Conservation (phyloP, 2,113 vertebrate genomes). For the Sula dactylatra region DNA sequence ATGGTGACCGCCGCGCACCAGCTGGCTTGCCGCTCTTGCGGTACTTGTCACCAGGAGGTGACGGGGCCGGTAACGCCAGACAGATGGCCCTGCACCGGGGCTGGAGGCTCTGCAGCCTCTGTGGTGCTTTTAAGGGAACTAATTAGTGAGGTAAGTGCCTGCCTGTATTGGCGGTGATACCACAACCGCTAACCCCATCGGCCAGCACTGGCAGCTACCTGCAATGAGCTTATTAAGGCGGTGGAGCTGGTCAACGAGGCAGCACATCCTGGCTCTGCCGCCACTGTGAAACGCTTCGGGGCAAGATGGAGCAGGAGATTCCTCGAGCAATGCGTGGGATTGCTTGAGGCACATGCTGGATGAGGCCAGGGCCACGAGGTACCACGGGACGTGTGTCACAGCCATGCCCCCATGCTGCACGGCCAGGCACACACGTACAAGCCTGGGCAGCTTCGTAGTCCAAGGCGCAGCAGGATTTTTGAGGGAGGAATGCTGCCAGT, state of each 20-base stretch:
- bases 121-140: background rate
- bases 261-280: background rate
- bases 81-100: background rate
- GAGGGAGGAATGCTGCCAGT: background rate
- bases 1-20: accelerated
- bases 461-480: background rate
- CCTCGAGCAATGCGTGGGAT: background rate
- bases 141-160: background rate
- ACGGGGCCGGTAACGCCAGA: accelerated
- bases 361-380: background rate
- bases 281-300: background rate
- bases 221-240: accelerated
- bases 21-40: background rate
- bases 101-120: background rate
- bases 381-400: accelerated
- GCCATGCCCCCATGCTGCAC: accelerated
- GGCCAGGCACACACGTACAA: accelerated
- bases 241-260: background rate
- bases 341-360: background rate
- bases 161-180: background rate
- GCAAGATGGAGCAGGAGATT: background rate
- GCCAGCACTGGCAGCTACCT: background rate
- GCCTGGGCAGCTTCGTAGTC: accelerated
- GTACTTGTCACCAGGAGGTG: background rate
- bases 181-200: accelerated